Evolutionary conservation across 2,113 vertebrate genomes (phyloP).

Genomic region (Planiliza haematocheilus): DNA sequence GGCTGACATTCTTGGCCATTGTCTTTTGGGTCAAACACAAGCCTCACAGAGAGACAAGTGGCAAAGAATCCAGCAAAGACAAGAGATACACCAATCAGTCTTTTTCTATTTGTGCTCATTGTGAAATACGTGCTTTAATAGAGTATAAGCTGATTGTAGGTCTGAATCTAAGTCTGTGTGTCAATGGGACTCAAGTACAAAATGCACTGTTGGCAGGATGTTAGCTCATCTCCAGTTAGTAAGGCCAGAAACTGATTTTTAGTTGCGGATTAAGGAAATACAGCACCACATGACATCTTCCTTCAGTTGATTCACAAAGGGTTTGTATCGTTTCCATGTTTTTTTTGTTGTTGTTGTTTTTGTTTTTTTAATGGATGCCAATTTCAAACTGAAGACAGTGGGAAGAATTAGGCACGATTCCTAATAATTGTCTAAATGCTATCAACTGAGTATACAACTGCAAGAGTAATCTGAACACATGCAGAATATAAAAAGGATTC

Average conservation of each 20-base stretch:
- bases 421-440: no score
- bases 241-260: background rate
- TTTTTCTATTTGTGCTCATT: background rate
- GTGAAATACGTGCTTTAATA: no score
- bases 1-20: conserved; percentile 30
- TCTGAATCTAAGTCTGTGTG: background rate
- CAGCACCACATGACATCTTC: no score
- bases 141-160: background rate
- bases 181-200: background rate
- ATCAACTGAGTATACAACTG: no score
- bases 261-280: background rate
- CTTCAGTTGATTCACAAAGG: background rate
- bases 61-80: background rate
- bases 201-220: background rate
- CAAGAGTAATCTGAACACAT: no score
- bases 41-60: background rate
- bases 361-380: background rate
- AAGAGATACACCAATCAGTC: background rate
- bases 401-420: no score
- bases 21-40: conserved; percentile 2
- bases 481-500: no score
- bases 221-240: background rate
- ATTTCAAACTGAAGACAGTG: background rate
- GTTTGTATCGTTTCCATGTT: background rate
- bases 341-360: no score